Evolutionary conservation across 2,888 invertebrate species (phyloP), one percentile per base, ranked within the genome.

Genomic region (Carpatolechia fugitivella): DNA sequence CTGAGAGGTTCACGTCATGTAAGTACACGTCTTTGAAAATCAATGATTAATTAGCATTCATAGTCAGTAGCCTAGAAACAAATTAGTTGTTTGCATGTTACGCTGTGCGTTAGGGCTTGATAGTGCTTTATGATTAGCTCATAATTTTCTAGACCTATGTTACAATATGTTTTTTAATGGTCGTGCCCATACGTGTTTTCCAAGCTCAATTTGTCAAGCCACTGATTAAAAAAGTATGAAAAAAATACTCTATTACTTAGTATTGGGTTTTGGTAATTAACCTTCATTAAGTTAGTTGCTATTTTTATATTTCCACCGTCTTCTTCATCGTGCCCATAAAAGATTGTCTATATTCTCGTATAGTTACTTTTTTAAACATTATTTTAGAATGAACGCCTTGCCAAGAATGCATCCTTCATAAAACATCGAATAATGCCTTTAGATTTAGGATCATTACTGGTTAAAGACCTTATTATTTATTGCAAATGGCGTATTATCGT

Each of bases 401-500:
- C 33, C 18, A 16, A 14, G 18, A 18, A 18, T 41, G 18, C 18
- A 20, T 11, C 16, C 33, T 38, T 38, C 24, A 14, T 38, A 44
- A 49, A 41, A 8, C 11, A 31, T 44, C 35, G 30, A 31, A 30
- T 18, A 52, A 20, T 44, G 44, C 35, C 6, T 49, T 47, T n/a
- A 55, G 38, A 56, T 52, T 52, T 49, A 47, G 48, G 11, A 47
- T 48, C 54, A 57, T 57, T 54, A 54, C 33, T 13, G 29, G 35
- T 30, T 57, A 52, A 57, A 54, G 36, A 54, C 14, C 35, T 20
- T 52, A 20, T 33, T 53, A 57, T 57, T 55, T 57, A 54, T 55
- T 13, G 36, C 52, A 52, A 54, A 48, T 48, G 54, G 54, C 60
- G 69, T 72, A 72, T 68, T 66, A 63, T 63, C 66, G 70, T 76